A percentile compares a stretch with the other conserved stretches of the same genome.
Evolutionary conservation across 2,888 invertebrate genomes (phyloP).

Genomic region (Rhaphigaster nebulosa): DNA sequence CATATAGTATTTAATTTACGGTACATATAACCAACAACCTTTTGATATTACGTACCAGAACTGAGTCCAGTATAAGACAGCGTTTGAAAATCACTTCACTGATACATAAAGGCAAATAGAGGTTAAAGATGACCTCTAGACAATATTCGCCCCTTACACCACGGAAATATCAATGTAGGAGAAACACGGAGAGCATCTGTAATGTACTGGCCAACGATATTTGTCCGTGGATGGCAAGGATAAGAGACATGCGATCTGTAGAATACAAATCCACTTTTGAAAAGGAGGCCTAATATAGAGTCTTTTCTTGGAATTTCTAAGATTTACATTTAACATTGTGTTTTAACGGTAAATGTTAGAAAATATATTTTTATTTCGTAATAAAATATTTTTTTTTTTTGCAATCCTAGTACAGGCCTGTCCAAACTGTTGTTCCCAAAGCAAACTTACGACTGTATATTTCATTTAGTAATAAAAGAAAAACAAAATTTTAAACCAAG

Average conservation of each 20-base stretch:
- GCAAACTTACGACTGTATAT: no score
- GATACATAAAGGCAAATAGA: not conserved
- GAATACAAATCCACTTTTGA: not conserved
- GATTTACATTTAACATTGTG: not conserved
- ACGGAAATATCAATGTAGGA: not conserved
- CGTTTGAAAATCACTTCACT: not conserved
- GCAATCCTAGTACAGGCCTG: no score
- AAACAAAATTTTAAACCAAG: no score
- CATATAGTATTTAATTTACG: no score
- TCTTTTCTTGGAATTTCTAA: not conserved
- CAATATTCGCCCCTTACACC: not conserved
- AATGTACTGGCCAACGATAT: not conserved
- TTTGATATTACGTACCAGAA: not conserved
- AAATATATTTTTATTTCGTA: not conserved
- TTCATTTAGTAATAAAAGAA: no score
- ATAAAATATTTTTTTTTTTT: no score
- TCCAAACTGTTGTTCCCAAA: no score
- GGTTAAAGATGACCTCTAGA: not conserved
- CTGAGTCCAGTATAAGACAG: not conserved
- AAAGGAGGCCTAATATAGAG: not conserved
- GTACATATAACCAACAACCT: no score
- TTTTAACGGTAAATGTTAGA: not conserved
- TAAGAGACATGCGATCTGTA: not conserved
- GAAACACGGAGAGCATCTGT: not conserved
- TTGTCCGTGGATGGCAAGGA: not conserved